Evolutionary conservation across 2,797 vertebrate species (phyloP), one percentile per base, ranked within the genome.

Genomic region (Tauraco hartlaubi): DNA sequence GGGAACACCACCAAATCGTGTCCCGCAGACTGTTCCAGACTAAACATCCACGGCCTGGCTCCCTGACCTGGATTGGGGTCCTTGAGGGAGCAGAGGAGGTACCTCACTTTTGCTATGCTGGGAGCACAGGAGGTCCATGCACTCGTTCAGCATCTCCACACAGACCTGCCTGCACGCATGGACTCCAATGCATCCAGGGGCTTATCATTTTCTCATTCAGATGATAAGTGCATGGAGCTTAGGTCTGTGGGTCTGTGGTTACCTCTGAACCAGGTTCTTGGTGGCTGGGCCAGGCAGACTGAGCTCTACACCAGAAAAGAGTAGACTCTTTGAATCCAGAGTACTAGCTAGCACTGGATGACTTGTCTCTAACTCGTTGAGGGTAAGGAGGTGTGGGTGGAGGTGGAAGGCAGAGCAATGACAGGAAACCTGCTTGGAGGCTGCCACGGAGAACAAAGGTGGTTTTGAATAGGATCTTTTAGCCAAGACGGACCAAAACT

Each of bases 1-100:
- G 93, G 85, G 96, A 96, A 95, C 95, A 90, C 92, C 92, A 96
- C 90, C 88, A 95, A 96, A 96, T 93, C 55, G 2, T 96, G 94
- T 93, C 91, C 93, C 1, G 19, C 63, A 83, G 93, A 95, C 92
- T 1, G 3, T 68, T 95, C 90, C 96, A 95, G 95, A 96, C 93
- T 95, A 95, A 96, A 96, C 94, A 92, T 76, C 92, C 77, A 93
- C 0, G 0, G 88, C 63, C 74, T 1, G 5, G 77, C 83, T 96
- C 77, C 71, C 85, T 90, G 90, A 94, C 91, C 90, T 22, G 28
- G 52, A 82, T 0, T 94, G 93, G 74, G 89, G 81, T 91, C 94
- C 92, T 80, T 73, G 81, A 94, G 78, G 68, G 75, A 92, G 59
- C 35, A 92, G 63, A 82, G 64, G 69, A 90, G 66, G 85, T 35